phyloP scores from a whole-genome alignment of 2,113 vertebrate genomes.

The Uria aalge region DNA sequence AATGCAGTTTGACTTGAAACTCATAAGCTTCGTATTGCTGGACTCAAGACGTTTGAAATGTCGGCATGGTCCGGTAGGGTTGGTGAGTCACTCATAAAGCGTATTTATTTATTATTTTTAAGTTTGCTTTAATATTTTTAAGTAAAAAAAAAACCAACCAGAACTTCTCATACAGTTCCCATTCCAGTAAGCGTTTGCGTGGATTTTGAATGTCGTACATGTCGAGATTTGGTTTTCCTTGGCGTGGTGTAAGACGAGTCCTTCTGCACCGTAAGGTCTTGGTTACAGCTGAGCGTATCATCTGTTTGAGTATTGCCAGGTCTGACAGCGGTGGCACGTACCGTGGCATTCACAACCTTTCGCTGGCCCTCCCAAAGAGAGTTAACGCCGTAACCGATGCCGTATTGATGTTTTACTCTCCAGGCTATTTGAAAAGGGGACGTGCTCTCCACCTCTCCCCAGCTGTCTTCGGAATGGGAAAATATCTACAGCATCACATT shows the following conservation, averaged over 20 bases:
- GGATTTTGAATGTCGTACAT: background rate
- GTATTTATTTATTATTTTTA: background rate
- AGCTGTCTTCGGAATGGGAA: background rate
- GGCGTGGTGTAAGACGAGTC: background rate
- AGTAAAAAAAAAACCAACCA: background rate
- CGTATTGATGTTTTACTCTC: background rate
- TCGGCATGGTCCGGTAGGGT: background rate
- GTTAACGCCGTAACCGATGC: background rate
- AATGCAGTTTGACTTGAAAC: background rate
- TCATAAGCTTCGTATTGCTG: background rate
- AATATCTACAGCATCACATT: background rate
- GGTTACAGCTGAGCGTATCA: background rate
- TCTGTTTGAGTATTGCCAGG: background rate
- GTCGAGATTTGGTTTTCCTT: background rate
- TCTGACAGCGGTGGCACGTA: background rate
- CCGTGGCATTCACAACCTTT: background rate
- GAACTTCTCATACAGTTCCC: background rate
- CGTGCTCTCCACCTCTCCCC: background rate
- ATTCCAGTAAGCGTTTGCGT: background rate
- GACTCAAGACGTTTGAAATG: background rate
- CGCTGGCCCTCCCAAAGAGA: slow-evolving; percentile 11
- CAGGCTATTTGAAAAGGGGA: background rate
- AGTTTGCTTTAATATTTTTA: background rate
- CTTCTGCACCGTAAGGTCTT: background rate
- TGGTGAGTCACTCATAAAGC: background rate